Evolutionary conservation across 1,140 invertebrate species (phyloP).

Genomic region (Drosophila suzukii): DNA sequence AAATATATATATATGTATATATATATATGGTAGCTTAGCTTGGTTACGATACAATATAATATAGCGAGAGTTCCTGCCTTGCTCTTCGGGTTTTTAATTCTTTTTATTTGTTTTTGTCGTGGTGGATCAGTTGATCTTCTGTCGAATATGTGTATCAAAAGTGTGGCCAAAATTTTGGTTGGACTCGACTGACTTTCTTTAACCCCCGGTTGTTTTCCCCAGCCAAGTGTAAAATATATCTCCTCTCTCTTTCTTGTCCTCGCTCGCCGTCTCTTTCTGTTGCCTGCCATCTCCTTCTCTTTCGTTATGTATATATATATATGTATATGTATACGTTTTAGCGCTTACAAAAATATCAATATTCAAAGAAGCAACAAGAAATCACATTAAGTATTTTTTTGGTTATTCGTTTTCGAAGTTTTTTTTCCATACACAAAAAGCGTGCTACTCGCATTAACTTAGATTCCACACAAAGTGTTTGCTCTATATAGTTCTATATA

Average conservation of each 20-base stretch:
- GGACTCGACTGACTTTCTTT: constrained; percentile 27
- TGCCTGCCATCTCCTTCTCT: constrained; percentile 16
- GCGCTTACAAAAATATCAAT: constrained; percentile 75
- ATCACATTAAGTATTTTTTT: constrained; percentile 70
- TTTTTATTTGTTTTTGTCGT: constrained; percentile 1
- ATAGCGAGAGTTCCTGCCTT: constrained; percentile 18
- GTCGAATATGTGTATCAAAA: constrained; percentile 64
- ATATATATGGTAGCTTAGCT: constrained; percentile 21
- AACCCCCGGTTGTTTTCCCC: neutral
- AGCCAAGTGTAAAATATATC: constrained; percentile 50
- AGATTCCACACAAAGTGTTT: constrained; percentile 40
- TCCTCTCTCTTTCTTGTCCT: constrained; percentile 6
- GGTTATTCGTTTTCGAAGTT: constrained; percentile 11
- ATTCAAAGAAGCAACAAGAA: constrained; percentile 80
- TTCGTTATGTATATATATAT: constrained; percentile 41
- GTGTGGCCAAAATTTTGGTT: constrained; percentile 40
- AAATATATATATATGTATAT: constrained; percentile 26
- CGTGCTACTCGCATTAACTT: constrained; percentile 70
- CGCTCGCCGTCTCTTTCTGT: constrained; percentile 17
- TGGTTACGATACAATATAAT: constrained; percentile 43
- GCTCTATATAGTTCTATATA: constrained; percentile 31
- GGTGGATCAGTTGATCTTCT: constrained; percentile 18
- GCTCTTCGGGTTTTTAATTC: constrained; percentile 1
- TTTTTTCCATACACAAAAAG: constrained; percentile 74
- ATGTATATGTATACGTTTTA: constrained; percentile 43